Percentiles rank a stretch among this genome's conserved stretches.
phyloP scores from a whole-genome alignment of 2,888 invertebrate species.

The Tiliacea citrago region DNA sequence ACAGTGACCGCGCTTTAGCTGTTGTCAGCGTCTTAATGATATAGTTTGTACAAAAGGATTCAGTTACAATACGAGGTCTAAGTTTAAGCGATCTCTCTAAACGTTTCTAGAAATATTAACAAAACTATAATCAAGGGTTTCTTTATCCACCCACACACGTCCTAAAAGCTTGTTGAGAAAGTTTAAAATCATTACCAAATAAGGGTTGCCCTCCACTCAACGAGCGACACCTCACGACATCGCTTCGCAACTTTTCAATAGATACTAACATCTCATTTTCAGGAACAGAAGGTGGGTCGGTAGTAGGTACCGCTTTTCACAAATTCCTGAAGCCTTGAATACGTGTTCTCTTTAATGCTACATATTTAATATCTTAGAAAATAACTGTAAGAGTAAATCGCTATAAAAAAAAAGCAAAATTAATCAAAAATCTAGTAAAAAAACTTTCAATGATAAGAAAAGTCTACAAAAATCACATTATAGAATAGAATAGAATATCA shows the following conservation, averaged over 20 bases:
- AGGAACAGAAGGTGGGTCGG: not conserved
- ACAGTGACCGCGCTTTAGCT: too few species aligned
- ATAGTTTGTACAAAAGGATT: constrained; percentile 4
- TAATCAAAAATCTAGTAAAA: too few species aligned
- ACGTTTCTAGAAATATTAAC: not conserved
- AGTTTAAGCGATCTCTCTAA: not conserved
- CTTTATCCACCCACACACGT: constrained; percentile 17
- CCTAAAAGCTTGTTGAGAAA: constrained; percentile 25
- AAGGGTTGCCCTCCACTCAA: not conserved
- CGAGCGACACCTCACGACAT: not conserved
- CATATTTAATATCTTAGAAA: not conserved
- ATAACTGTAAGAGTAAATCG: not conserved
- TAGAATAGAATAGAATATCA: too few species aligned
- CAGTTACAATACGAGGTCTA: constrained; percentile 6
- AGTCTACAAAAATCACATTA: too few species aligned
- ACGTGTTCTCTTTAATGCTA: not conserved
- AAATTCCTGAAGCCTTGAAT: not conserved
- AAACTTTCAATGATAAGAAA: too few species aligned
- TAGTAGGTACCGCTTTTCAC: not conserved
- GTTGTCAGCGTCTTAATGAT: not conserved
- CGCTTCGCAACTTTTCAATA: too few species aligned
- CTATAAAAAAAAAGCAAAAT: not conserved
- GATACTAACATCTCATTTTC: not conserved
- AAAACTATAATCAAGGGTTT: not conserved
- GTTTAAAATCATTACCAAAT: constrained; percentile 5